A percentile compares a stretch with the other conserved stretches of the same genome.
These are phyloP conservation scores for Furnarius figulus DNA, from an alignment of 2,113 vertebrate genomes.

Conservation along the genomic window DNA sequence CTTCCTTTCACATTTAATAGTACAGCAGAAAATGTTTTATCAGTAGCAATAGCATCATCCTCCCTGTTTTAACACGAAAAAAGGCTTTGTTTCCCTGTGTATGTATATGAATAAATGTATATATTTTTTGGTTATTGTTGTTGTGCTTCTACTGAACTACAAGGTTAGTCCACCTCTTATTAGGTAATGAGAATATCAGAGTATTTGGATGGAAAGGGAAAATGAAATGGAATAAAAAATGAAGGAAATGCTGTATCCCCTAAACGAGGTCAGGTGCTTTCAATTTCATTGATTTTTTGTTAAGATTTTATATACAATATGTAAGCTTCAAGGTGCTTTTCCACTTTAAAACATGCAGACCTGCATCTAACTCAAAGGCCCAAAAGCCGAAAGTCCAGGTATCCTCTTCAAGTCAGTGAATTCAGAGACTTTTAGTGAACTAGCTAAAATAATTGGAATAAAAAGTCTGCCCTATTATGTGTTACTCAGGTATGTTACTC, in stretches of 20 bases:
- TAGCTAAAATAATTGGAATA: neutral
- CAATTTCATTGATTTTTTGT: neutral
- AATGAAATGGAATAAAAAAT: neutral
- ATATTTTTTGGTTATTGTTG: neutral
- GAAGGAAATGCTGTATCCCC: neutral
- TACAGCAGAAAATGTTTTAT: neutral
- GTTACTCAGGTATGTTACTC: neutral
- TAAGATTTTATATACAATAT: neutral
- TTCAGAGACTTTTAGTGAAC: neutral
- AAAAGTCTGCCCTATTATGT: neutral
- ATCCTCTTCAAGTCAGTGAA: neutral
- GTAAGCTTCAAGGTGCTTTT: neutral
- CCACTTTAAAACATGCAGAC: neutral
- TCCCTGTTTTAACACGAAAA: neutral
- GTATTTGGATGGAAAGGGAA: neutral
- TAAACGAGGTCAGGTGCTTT: neutral
- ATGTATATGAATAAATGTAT: neutral
- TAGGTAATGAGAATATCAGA: neutral
- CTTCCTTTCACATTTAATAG: neutral
- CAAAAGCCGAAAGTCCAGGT: neutral
- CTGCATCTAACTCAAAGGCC: neutral
- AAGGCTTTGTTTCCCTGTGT: neutral
- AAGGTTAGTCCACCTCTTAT: neutral
- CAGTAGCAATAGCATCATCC: neutral
- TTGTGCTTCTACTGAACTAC: neutral